phyloP scores from a whole-genome alignment of 37 sponge, comb jelly and placozoan genomes.

The Axinella damicornis region DNA sequence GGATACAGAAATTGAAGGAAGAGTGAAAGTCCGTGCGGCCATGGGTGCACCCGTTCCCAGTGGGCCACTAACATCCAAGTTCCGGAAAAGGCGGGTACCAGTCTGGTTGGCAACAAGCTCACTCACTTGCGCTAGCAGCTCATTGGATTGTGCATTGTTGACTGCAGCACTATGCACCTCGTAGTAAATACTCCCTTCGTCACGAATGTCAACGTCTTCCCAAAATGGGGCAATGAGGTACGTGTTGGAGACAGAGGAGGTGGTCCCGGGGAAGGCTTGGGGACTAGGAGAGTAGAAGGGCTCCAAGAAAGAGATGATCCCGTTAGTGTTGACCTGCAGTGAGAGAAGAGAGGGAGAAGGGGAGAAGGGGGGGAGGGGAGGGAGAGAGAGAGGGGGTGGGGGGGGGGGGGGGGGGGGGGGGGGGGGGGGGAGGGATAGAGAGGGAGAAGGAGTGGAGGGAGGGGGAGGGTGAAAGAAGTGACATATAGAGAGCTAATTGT shows the following conservation, averaged over 20 bases:
- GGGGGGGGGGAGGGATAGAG: too few relatives aligned
- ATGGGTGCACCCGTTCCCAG: conserved; percentile 31
- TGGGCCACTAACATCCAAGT: conserved; percentile 36
- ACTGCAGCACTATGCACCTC: conserved; percentile 19
- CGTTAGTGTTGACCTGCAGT: not conserved
- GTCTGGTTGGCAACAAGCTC: conserved; percentile 6
- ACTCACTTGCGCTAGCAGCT: conserved; percentile 35
- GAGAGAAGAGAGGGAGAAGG: not conserved
- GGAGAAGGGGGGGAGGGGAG: not conserved
- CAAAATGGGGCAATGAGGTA: conserved; percentile 52
- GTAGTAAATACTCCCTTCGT: conserved; percentile 44
- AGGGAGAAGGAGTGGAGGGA: too few relatives aligned
- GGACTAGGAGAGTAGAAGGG: not conserved
- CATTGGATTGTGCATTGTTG: not conserved
- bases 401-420: not conserved
- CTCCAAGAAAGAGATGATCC: not conserved
- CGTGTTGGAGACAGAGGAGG: not conserved
- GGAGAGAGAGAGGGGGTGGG: not conserved
- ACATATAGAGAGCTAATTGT: too few relatives aligned
- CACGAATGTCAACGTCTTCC: conserved; percentile 43
- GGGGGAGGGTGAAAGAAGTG: not conserved
- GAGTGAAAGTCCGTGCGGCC: not conserved
- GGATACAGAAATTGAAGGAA: not conserved
- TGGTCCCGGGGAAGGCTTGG: not conserved
- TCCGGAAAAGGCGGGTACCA: conserved; percentile 4